Evolutionary conservation across 2,888 invertebrate genomes (phyloP).

Genomic region (Salticus scenicus): DNA sequence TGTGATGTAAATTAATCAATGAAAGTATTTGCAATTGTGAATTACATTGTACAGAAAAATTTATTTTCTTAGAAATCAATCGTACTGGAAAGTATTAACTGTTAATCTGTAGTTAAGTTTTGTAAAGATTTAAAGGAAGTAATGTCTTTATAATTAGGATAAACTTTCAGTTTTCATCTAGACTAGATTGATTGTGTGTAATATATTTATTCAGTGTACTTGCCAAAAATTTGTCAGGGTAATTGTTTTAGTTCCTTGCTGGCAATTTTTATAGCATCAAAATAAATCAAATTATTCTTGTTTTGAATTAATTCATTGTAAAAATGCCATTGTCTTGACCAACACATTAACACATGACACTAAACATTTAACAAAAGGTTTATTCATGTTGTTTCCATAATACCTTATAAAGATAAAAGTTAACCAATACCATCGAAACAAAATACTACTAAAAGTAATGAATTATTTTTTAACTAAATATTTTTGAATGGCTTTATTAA

Average conservation of each 20-base stretch:
- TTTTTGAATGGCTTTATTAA: no score
- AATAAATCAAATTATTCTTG: constrained; percentile 16
- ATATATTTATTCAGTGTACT: constrained; percentile 3
- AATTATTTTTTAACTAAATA: no score
- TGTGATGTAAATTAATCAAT: background rate
- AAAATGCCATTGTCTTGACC: no score
- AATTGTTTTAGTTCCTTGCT: background rate
- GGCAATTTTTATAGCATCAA: constrained; percentile 13
- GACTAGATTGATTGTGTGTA: background rate
- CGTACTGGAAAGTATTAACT: constrained; percentile 40
- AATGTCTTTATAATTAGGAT: background rate
- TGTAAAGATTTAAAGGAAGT: constrained; percentile 24
- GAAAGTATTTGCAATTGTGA: constrained; percentile 8
- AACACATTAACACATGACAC: no score
- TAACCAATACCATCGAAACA: no score
- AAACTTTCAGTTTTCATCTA: background rate
- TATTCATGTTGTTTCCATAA: no score
- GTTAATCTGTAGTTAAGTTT: constrained; percentile 60
- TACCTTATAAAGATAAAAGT: no score
- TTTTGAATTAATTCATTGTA: background rate
- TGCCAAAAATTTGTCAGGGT: background rate
- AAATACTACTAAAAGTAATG: no score
- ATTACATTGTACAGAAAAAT: constrained; percentile 23
- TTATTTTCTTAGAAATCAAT: constrained; percentile 65
- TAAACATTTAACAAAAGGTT: no score